Conservation (phyloP, 2,113 vertebrate genomes). For the Centropus unirufus region DNA sequence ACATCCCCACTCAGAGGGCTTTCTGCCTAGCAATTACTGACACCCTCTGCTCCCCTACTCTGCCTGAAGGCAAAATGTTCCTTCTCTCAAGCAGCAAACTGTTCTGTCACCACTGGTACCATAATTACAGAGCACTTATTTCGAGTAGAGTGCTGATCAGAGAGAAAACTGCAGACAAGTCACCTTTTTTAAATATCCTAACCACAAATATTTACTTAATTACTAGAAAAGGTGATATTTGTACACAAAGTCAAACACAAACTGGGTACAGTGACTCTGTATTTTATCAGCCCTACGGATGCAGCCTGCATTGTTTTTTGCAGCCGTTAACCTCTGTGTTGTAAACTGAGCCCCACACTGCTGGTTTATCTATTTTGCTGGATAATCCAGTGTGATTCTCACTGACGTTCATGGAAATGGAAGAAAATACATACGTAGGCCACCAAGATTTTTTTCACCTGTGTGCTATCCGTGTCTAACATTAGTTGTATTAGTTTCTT, state of each 20-base stretch:
- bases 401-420: not conserved
- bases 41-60: accelerated
- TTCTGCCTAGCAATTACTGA: accelerated
- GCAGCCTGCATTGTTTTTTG: not conserved
- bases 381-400: not conserved
- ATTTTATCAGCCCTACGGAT: not conserved
- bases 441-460: not conserved
- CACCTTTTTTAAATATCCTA: not conserved
- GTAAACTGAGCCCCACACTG: not conserved
- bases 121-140: too few relatives aligned
- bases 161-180: not conserved
- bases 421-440: not conserved
- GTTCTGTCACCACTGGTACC: not conserved
- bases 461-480: not conserved
- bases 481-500: not conserved
- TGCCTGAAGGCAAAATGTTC: too few relatives aligned
- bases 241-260: not conserved
- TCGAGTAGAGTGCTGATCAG: not conserved
- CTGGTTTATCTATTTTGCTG: not conserved
- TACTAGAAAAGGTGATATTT: not conserved
- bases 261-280: not conserved
- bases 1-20: not conserved
- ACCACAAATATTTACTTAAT: not conserved
- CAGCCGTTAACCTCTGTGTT: not conserved
- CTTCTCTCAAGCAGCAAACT: not conserved